phyloP scores from a whole-genome alignment of 2,797 vertebrate species.

The Salmo trutta region DNA sequence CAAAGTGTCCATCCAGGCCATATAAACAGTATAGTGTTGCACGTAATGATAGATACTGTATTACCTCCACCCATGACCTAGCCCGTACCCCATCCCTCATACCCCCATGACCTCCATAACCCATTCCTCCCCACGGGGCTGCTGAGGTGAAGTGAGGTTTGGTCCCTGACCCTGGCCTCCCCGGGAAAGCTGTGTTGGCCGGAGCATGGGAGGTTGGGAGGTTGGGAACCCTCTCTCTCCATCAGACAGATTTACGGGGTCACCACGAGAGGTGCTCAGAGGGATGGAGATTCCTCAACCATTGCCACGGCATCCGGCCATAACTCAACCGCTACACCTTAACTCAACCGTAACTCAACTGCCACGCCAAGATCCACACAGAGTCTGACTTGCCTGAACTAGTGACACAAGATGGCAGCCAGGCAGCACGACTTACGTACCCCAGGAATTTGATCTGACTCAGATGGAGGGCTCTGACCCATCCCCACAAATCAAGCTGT shows the following conservation, averaged over 20 bases:
- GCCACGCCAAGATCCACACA: too few species aligned
- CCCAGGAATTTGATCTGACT: background rate
- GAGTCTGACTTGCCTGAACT: background rate
- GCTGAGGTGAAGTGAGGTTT: too few species aligned
- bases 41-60: background rate
- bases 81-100: too few species aligned
- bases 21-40: background rate
- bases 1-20: background rate
- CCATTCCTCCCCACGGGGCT: too few species aligned
- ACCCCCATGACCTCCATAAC: too few species aligned
- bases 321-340: too few species aligned
- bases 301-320: background rate
- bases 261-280: background rate
- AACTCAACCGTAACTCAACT: too few species aligned
- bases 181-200: too few species aligned
- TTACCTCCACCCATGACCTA: background rate
- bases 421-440: too few species aligned
- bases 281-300: too few species aligned
- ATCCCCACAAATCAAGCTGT: slow-evolving; percentile 3
- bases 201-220: background rate
- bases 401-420: background rate
- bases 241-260: slow-evolving; percentile 1
- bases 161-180: too few species aligned
- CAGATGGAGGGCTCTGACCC: slow-evolving; percentile 2
- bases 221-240: background rate